A percentile compares a stretch with the other conserved stretches of the same genome.
These are phyloP conservation scores for Hypsopygia costalis DNA, from an alignment of 2,888 invertebrate genomes.

Conservation along the genomic window DNA sequence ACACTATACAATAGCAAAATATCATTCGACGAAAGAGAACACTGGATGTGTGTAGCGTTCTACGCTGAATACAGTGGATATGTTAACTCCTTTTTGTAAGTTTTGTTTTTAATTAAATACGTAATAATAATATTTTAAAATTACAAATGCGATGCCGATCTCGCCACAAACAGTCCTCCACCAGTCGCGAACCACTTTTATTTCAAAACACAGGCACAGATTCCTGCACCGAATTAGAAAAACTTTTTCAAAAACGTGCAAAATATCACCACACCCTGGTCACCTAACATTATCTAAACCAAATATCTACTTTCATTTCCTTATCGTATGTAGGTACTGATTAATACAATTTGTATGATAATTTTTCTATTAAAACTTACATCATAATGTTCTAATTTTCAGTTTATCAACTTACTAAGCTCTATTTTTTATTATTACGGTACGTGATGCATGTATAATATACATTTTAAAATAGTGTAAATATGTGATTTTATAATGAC, in stretches of 20 bases:
- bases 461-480: constrained; percentile 76
- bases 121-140: constrained; percentile 48
- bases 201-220: constrained; percentile 62
- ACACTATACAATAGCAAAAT: constrained; percentile 23
- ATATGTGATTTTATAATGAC: constrained; percentile 68
- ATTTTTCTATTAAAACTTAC: constrained; percentile 70
- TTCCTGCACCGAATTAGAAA: constrained; percentile 68
- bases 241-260: constrained; percentile 80
- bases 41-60: constrained; percentile 62
- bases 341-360: constrained; percentile 71
- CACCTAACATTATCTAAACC: constrained; percentile 78
- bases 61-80: constrained; percentile 65
- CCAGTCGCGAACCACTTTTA: constrained; percentile 45
- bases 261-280: constrained; percentile 81
- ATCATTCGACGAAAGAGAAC: constrained; percentile 13
- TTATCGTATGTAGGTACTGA: constrained; percentile 65
- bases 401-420: constrained; percentile 77
- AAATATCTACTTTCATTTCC: constrained; percentile 71
- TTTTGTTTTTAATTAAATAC: constrained; percentile 42
- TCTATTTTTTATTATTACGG: constrained; percentile 73
- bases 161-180: constrained; percentile 56
- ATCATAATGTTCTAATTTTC: constrained; percentile 64
- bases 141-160: constrained; percentile 61
- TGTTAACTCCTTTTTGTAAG: constrained; percentile 70
- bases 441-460: constrained; percentile 69